Evolutionary conservation across 2,888 invertebrate species (phyloP).

Genomic region (Acronicta aceris): DNA sequence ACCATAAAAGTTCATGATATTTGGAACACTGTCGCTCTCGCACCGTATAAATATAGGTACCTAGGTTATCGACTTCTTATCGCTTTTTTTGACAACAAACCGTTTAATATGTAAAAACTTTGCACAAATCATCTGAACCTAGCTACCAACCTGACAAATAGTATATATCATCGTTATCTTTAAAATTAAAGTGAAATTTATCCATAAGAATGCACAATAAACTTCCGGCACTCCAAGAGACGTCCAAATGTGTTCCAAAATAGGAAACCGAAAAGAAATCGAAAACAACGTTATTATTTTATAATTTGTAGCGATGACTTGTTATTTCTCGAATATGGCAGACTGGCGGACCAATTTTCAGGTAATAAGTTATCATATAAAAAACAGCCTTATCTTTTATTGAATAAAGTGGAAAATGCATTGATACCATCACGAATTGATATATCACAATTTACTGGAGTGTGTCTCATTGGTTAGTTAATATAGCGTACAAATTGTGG

Average conservation of each 20-base stretch:
- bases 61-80: too few relatives aligned
- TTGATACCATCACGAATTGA: conserved; percentile 15
- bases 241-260: conserved; percentile 59
- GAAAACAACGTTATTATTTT: conserved; percentile 67
- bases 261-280: conserved; percentile 72
- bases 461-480: conserved; percentile 53
- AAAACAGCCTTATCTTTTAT: conserved; percentile 11
- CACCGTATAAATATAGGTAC: conserved; percentile 36
- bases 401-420: background rate
- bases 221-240: conserved; percentile 42
- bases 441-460: conserved; percentile 48
- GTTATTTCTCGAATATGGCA: conserved; percentile 55
- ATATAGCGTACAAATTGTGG: conserved; percentile 37
- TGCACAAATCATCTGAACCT: conserved; percentile 16
- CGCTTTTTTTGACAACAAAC: conserved; percentile 14
- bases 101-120: conserved; percentile 36
- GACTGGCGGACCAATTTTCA: conserved; percentile 45
- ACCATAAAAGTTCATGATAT: conserved; percentile 5
- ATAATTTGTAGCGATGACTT: conserved; percentile 71
- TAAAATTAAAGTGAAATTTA: conserved; percentile 35
- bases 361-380: background rate
- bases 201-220: conserved; percentile 33
- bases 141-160: conserved; percentile 5
- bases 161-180: conserved; percentile 30
- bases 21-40: conserved; percentile 14